phyloP scores from a whole-genome alignment of 2,797 vertebrate species.

The Amphiprion clarkii region DNA sequence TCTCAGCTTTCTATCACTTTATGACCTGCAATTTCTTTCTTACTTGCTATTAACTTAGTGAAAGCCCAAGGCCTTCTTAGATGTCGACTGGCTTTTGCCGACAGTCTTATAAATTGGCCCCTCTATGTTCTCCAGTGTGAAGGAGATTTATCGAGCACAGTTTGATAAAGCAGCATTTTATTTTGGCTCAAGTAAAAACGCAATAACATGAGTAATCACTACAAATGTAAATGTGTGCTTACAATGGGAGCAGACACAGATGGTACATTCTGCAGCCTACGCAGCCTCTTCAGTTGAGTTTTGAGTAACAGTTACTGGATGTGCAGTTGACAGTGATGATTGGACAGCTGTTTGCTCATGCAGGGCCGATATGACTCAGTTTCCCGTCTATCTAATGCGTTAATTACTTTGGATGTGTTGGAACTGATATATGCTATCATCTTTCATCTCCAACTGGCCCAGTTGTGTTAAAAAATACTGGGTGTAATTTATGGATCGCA shows the following conservation, averaged over 20 bases:
- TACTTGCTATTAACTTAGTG: slow-evolving; percentile 15
- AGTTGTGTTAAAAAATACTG: neutral
- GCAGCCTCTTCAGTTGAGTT: slow-evolving; percentile 10
- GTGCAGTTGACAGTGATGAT: slow-evolving; percentile 31
- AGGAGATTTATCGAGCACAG: neutral
- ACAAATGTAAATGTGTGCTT: slow-evolving; percentile 14
- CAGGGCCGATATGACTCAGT: slow-evolving; percentile 37
- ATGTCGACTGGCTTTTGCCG: neutral
- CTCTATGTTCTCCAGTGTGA: neutral
- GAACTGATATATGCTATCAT: slow-evolving; percentile 6
- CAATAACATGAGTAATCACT: slow-evolving; percentile 25
- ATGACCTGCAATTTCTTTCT: slow-evolving; percentile 21
- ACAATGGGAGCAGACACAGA: slow-evolving; percentile 24
- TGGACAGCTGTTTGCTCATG: slow-evolving; percentile 29
- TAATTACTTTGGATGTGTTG: slow-evolving; percentile 10
- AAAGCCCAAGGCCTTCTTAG: slow-evolving; percentile 21
- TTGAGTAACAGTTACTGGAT: slow-evolving; percentile 37
- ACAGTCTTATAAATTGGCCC: neutral
- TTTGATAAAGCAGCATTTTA: neutral
- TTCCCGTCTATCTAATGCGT: slow-evolving; percentile 15
- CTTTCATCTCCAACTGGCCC: neutral
- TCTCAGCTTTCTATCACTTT: neutral
- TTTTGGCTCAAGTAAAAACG: slow-evolving; percentile 13
- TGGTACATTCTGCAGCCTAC: slow-evolving; percentile 32
- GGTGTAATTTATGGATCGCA: neutral